Base-by-base conservation (phyloP, 2,888 invertebrate species). In the Caenorhabditis sp. region DNA sequence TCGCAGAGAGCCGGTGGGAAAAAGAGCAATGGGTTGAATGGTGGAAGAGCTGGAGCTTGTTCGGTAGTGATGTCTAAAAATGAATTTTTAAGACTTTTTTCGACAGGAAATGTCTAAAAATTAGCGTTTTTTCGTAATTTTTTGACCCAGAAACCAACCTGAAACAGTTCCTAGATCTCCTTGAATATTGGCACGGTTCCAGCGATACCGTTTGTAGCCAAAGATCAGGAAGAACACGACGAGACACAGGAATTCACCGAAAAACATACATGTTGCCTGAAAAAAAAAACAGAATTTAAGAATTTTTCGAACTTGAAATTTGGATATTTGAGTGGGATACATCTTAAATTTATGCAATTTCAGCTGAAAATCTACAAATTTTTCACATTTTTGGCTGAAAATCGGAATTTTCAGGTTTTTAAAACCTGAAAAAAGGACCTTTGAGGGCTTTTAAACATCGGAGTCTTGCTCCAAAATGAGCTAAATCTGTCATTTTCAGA, bases 231-330 rank as follows among this genome's bases (percentile, higher is more conserved):
- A 93, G 89, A 93, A 96, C 25, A 92, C 91, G 17, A 93, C 69
- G n/a, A 95, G 91, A 88, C 96, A 96, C 36, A 93, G 88, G 87
- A 94, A 92, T 89, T 97, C 95, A 5, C 96, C 96, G 5, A 95
- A 86, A 87, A 97, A 97, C 96, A 97, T 96, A n/a, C 92, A 91
- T 49, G 92, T 91, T 0, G 95, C 93, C 89, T 90, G 79, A n/a
- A n/a, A n/a, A n/a, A n/a, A n/a, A n/a, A n/a, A n/a, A n/a, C n/a
- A n/a, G 62, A 88, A 56, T 17, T 50, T 20, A 17, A 20, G 31
- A 31, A 7, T 31, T 31, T 31, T 31, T 4, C 31, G 31, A 31
- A 10, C 10, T 31, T 43, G 26, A 59, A 17, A 5, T n/a, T 31
- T 43, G 25, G 25, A 62, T 62, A n/a, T n/a, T n/a, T n/a, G n/a